These are phyloP conservation scores for Cyclargus thomasi DNA, from an alignment of 1,140 invertebrate species.

Conservation along the genomic window DNA sequence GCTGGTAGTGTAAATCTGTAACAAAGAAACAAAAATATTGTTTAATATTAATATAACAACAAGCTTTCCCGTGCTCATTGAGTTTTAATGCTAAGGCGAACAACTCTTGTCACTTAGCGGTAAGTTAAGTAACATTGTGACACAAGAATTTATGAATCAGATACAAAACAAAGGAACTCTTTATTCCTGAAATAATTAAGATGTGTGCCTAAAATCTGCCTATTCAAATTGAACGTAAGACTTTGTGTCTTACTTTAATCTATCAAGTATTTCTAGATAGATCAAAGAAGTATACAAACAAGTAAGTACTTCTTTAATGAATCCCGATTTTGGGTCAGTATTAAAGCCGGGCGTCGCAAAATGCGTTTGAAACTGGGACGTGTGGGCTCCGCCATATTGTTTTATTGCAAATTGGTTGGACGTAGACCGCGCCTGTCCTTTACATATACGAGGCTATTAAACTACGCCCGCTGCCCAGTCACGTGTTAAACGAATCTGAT, in stretches of 20 bases:
- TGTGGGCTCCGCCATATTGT: conserved; percentile 62
- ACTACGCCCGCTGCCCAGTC: conserved; percentile 63
- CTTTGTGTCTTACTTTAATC: too few species aligned
- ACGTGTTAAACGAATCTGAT: conserved; percentile 72
- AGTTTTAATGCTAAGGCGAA: too few species aligned
- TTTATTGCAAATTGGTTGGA: conserved; percentile 74
- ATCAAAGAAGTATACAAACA: conserved; percentile 47
- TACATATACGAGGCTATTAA: conserved; percentile 73
- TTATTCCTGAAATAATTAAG: too few species aligned
- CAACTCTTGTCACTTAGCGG: too few species aligned
- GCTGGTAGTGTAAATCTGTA: conserved; percentile 72
- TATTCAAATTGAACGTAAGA: too few species aligned
- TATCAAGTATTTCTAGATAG: conserved; percentile 8
- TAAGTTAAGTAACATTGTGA: too few species aligned
- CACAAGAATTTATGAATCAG: too few species aligned
- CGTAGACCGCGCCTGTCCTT: conserved; percentile 65
- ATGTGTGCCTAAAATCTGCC: too few species aligned
- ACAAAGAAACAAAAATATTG: conserved; percentile 35
- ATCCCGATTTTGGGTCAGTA: conserved; percentile 46
- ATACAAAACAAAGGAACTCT: too few species aligned
- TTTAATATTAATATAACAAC: neutral
- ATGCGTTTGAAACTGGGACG: conserved; percentile 45
- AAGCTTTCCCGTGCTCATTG: too few species aligned
- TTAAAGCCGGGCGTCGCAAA: conserved; percentile 53
- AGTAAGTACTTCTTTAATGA: conserved; percentile 52